Base-by-base conservation (phyloP, 2,888 invertebrate species). In the Caradrina kadenii region DNA sequence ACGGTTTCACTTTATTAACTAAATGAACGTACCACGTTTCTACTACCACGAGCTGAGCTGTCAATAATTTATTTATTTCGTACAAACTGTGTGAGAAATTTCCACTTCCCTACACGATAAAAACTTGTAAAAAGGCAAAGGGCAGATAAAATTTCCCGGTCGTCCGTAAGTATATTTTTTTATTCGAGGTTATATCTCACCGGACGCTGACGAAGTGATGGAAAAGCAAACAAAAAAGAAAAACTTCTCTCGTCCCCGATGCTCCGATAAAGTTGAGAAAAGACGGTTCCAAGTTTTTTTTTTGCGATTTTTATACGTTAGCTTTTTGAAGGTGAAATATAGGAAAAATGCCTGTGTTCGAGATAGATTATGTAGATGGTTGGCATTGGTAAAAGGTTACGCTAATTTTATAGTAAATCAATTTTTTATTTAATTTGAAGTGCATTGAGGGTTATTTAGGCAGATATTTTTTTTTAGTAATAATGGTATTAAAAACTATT, bases 191-290 rank as follows among this genome's bases (percentile, higher is more conserved):
- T 73, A 65, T 73, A 65, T 71, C 48, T 66, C 45, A 26, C 68
- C 52, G 65, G 69, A 73, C 54, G 55, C 60, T 71, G 58, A 60
- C 63, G 48, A 26, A 63, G 66, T 74, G 74, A 71, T 63, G 53
- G 53, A 35, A 52, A 63, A 66, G 61, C 56, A 53, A 70, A 76
- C 53, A 66, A 80, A 75, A 79, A 63, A 50, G 21, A 11, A 68
- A 78, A 78, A 83, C 54, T 66, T 74, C 54, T 54, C 56, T 64
- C 42, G 22, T 69, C 45, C 45, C 55, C 58, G 56, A 70, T 66
- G 66, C 61, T 64, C 42, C 64, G 69, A 78, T 78, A 74, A 83
- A 80, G 69, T 72, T 74, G 52, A 62, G 68, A 72, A 82, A 80
- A 73, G 78, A 63, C 39, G 66, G 63, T 26, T 31, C 21, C 50